These are phyloP conservation scores for Sarcoramphus papa DNA, from an alignment of 2,797 vertebrate species.

Conservation along the genomic window DNA sequence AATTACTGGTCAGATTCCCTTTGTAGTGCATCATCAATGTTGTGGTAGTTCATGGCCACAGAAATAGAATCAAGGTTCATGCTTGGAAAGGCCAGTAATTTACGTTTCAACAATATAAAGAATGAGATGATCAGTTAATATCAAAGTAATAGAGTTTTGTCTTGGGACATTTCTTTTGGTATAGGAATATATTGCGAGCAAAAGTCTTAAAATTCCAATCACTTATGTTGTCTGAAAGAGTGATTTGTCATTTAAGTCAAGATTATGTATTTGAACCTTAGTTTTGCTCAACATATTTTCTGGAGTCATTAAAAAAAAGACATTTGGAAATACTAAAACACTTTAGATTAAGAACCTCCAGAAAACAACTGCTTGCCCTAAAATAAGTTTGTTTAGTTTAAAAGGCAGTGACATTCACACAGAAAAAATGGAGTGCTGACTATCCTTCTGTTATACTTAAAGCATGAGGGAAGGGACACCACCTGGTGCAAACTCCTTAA, in stretches of 20 bases:
- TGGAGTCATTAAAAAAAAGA: background rate
- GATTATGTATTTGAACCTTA: background rate
- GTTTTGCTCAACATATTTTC: background rate
- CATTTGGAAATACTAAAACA: background rate
- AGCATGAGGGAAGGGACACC: background rate
- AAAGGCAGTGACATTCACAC: background rate
- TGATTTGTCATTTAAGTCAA: background rate
- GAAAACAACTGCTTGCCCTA: background rate
- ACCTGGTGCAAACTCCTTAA: background rate
- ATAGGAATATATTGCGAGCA: background rate
- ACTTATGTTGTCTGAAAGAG: background rate
- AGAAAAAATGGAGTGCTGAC: background rate
- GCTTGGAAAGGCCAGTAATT: background rate
- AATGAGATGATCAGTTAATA: background rate
- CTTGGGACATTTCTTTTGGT: background rate
- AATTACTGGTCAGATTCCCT: background rate
- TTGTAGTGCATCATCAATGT: background rate
- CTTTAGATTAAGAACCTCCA: background rate
- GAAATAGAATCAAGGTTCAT: background rate
- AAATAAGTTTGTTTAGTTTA: background rate
- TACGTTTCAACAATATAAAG: background rate
- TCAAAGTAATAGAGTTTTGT: background rate
- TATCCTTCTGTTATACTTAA: background rate
- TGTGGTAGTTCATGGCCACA: background rate
- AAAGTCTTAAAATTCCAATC: background rate